Conservation (phyloP, 2,113 vertebrate genomes). For the Spheniscus mendiculus region DNA sequence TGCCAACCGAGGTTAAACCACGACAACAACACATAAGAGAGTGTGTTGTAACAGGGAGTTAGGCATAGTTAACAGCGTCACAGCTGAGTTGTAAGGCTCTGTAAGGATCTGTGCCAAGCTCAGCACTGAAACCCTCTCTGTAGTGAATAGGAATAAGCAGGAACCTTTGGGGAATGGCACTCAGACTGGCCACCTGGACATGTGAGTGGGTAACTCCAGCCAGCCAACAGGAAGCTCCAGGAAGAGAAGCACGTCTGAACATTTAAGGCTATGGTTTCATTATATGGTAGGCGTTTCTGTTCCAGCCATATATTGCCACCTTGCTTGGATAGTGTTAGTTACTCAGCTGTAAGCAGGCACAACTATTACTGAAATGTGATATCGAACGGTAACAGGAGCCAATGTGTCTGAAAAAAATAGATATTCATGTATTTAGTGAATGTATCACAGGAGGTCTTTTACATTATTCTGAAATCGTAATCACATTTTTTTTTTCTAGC, state of each 20-base stretch:
- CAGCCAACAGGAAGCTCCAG: background rate
- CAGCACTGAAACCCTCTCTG: background rate
- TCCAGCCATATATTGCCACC: background rate
- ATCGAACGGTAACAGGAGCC: background rate
- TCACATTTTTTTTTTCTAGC: background rate
- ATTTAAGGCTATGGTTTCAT: background rate
- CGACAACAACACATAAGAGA: no score
- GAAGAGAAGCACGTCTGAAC: background rate
- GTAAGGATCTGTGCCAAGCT: background rate
- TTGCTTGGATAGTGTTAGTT: background rate
- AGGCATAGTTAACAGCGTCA: background rate
- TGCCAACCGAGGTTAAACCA: no score
- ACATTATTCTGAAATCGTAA: background rate
- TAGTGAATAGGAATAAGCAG: background rate
- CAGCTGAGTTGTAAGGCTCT: background rate
- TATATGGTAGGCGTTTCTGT: background rate
- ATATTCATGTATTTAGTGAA: background rate
- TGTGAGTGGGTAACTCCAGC: background rate
- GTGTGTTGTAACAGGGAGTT: background rate
- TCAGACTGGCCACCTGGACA: background rate
- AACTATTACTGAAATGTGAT: background rate
- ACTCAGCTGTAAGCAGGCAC: background rate
- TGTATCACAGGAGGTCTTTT: background rate
- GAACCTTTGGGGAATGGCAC: background rate
- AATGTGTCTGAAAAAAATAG: background rate